These are phyloP conservation scores for Eupithecia insigniata DNA, from an alignment of 2,888 invertebrate genomes.

Conservation along the genomic window DNA sequence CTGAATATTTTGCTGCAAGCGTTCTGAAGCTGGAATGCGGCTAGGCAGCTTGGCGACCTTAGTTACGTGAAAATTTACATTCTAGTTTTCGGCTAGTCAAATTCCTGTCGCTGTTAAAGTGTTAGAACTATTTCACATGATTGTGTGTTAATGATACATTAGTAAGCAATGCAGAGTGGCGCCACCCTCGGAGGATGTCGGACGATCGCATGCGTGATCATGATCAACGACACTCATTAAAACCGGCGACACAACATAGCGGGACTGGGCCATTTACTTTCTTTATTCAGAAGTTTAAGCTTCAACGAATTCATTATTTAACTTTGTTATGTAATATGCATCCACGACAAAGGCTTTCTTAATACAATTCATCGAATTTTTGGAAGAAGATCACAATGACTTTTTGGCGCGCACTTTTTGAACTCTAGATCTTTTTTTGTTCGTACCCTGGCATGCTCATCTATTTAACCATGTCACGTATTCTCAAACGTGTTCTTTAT, in stretches of 20 bases:
- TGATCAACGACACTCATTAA: constrained; percentile 45
- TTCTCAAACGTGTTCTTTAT: no score
- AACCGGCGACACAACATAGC: constrained; percentile 18
- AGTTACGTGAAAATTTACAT: constrained; percentile 25
- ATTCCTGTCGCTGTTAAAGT: constrained; percentile 18
- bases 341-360: not conserved
- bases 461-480: not conserved
- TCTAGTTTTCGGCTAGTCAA: constrained; percentile 11
- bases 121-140: constrained; percentile 32
- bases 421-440: no score
- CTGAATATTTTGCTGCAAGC: constrained; percentile 37
- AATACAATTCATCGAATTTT: not conserved
- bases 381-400: not conserved
- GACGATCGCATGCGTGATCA: constrained; percentile 50
- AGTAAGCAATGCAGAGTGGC: constrained; percentile 57
- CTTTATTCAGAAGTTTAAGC: constrained; percentile 18
- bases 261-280: constrained; percentile 33
- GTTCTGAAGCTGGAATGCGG: constrained; percentile 35
- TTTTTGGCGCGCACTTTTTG: not conserved
- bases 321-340: not conserved
- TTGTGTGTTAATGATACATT: constrained; percentile 49
- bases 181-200: constrained; percentile 52
- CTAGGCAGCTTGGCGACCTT: constrained; percentile 29
- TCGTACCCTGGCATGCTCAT: not conserved
- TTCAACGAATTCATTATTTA: constrained; percentile 6